phyloP scores from a whole-genome alignment of 2,113 vertebrate genomes.

The Recurvirostra avosetta region DNA sequence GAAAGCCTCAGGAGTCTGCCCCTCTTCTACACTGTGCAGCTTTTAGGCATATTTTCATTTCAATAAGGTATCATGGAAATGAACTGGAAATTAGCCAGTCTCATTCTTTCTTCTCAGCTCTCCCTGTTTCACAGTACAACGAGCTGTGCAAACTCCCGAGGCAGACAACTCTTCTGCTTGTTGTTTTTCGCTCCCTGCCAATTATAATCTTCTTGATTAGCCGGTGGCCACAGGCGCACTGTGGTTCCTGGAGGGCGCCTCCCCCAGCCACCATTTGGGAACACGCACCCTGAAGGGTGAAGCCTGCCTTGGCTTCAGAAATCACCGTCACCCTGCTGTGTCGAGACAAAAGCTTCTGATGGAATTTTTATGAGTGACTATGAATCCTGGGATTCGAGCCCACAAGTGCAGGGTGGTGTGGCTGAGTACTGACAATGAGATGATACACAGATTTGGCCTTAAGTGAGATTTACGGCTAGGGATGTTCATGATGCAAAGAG shows the following conservation, averaged over 20 bases:
- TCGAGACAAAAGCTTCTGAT: background rate
- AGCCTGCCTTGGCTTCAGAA: background rate
- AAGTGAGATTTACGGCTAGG: slow-evolving; percentile 29
- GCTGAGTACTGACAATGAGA: background rate
- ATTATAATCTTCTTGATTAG: background rate
- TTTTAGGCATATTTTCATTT: background rate
- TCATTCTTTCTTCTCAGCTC: background rate
- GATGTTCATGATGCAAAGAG: slow-evolving; percentile 6
- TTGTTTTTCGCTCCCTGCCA: background rate
- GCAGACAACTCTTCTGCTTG: background rate
- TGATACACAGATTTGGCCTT: background rate
- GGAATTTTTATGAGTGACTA: background rate
- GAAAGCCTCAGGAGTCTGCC: background rate
- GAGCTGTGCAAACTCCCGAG: background rate
- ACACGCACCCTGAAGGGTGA: background rate
- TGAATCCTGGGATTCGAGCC: background rate
- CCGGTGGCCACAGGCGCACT: background rate
- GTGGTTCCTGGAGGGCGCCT: background rate
- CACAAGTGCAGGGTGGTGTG: accelerated
- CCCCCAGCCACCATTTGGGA: background rate
- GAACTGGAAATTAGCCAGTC: background rate
- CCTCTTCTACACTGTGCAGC: background rate
- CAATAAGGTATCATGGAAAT: background rate
- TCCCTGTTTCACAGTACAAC: background rate
- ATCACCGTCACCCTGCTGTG: background rate